A percentile compares a stretch with the other conserved stretches of the same genome.
These are phyloP conservation scores for Coccyzus lansbergi DNA, from an alignment of 2,797 vertebrate genomes.

Conservation along the genomic window DNA sequence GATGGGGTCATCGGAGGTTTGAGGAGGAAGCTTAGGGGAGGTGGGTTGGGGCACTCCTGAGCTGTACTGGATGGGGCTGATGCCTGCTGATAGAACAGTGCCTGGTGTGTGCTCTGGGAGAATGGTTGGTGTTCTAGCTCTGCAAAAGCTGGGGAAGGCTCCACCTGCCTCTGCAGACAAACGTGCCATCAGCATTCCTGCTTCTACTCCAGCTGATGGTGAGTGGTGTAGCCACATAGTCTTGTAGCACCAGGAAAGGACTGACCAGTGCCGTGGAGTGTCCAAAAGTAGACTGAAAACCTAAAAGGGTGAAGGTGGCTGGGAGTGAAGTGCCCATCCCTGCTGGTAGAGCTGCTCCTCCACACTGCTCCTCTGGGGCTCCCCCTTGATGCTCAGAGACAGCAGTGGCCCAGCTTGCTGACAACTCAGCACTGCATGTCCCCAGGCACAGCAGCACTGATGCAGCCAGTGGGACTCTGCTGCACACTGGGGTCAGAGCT, in stretches of 20 bases:
- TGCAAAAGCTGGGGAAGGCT: not conserved
- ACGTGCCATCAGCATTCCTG: not conserved
- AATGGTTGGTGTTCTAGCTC: not conserved
- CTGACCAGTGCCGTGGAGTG: accelerated
- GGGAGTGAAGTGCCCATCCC: not conserved
- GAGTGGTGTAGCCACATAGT: not conserved
- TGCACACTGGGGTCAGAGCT: accelerated
- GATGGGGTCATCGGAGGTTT: not conserved
- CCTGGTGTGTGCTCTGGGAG: no score
- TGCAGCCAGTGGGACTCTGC: not conserved
- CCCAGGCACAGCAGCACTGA: not conserved
- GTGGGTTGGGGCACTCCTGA: no score
- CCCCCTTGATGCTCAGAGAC: not conserved
- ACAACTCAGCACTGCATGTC: not conserved
- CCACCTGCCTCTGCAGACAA: not conserved
- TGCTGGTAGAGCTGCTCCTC: not conserved
- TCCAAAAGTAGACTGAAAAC: not conserved
- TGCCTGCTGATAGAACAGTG: not conserved
- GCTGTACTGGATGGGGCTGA: not conserved
- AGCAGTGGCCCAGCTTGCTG: not conserved
- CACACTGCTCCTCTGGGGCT: accelerated
- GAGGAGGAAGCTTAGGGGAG: no score
- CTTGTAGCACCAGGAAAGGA: not conserved
- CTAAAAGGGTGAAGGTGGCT: not conserved
- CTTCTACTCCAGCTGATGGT: accelerated